Evolutionary conservation across 2,113 vertebrate genomes (phyloP).

Genomic region (Ciconia stormi): DNA sequence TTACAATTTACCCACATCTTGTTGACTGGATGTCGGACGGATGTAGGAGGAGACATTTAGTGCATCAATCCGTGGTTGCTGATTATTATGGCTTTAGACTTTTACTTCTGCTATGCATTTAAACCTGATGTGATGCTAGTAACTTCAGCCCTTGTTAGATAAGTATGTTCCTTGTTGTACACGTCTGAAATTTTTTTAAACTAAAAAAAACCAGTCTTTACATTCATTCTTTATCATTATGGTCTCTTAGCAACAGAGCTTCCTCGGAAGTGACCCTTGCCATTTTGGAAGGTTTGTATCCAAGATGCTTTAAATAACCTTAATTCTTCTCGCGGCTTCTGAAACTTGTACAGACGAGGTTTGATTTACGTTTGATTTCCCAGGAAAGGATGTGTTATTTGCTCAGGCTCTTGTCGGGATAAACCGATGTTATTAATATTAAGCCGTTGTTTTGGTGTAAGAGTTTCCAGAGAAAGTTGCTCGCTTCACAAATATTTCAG

Average conservation of each 20-base stretch:
- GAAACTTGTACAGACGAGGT: neutral
- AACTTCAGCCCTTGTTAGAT: neutral
- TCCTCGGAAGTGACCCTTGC: neutral
- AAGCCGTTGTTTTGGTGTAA: neutral
- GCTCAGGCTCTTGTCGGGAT: neutral
- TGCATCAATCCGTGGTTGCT: fast-evolving
- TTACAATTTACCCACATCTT: neutral
- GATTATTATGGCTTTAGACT: neutral
- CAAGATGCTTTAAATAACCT: neutral
- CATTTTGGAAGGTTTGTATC: neutral
- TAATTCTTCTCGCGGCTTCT: neutral
- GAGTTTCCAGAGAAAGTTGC: neutral
- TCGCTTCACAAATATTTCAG: neutral
- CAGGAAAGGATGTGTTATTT: neutral
- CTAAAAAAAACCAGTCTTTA: neutral
- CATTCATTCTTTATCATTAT: neutral
- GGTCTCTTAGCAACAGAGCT: neutral
- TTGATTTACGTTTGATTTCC: neutral
- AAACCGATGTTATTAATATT: neutral
- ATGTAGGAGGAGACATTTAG: neutral
- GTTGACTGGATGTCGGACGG: too few relatives aligned
- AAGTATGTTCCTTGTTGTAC: neutral
- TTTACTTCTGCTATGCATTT: neutral
- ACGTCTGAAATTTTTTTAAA: neutral
- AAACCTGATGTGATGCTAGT: fast-evolving